These are phyloP conservation scores for Acyrthosiphon pisum DNA, from an alignment of 1,140 invertebrate genomes.

Conservation along the genomic window DNA sequence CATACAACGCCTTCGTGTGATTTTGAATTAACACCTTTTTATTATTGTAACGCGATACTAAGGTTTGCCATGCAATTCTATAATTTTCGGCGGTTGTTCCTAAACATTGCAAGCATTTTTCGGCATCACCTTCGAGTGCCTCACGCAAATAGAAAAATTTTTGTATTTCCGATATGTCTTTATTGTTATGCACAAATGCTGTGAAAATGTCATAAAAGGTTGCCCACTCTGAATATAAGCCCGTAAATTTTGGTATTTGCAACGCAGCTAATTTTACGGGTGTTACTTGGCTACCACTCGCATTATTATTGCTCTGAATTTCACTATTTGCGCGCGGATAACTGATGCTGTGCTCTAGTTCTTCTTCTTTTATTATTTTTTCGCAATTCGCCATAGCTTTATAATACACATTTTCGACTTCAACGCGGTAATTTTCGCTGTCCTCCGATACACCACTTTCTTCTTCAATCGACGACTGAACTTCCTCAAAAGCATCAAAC, in stretches of 20 bases:
- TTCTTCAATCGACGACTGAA: neutral
- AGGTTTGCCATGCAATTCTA: neutral
- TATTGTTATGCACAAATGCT: too few relatives aligned
- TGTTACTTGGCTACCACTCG: too few relatives aligned
- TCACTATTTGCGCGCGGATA: neutral
- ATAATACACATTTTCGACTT: neutral
- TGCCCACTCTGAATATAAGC: too few relatives aligned
- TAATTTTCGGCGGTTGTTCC: constrained; percentile 1
- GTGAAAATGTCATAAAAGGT: too few relatives aligned
- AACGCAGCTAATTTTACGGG: neutral
- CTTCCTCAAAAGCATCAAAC: neutral
- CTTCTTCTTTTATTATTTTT: neutral
- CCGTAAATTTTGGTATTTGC: constrained; percentile 1
- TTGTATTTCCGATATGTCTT: too few relatives aligned
- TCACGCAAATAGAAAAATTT: too few relatives aligned
- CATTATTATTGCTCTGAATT: neutral
- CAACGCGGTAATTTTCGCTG: neutral
- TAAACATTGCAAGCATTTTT: neutral
- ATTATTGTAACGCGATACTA: constrained; percentile 15
- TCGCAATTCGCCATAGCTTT: constrained; percentile 1
- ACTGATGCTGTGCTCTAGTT: neutral
- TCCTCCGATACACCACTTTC: too few relatives aligned
- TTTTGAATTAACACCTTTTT: constrained; percentile 34
- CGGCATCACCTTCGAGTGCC: neutral
- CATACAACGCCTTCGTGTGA: neutral